A percentile compares a stretch with the other conserved stretches of the same genome.
These are phyloP conservation scores for Oceanites oceanicus DNA, from an alignment of 2,113 vertebrate genomes.

Conservation along the genomic window DNA sequence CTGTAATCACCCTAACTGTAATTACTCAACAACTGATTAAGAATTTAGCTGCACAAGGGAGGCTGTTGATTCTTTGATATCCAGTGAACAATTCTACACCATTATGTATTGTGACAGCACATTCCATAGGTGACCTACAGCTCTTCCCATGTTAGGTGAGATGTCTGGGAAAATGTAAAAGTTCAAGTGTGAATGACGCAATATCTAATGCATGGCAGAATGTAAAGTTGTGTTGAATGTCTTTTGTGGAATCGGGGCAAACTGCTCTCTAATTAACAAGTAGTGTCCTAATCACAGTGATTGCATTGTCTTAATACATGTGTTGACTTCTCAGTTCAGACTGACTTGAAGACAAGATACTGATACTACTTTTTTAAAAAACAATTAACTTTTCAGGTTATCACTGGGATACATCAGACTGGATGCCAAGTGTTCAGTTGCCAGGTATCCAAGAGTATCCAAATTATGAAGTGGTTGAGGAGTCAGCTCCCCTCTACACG, in stretches of 20 bases:
- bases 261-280: background rate
- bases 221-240: background rate
- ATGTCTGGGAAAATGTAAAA: background rate
- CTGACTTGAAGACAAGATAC: background rate
- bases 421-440: slow-evolving; percentile 97
- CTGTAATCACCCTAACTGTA: background rate
- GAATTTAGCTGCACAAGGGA: background rate
- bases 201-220: slow-evolving; percentile 14
- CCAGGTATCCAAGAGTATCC: slow-evolving; percentile 98
- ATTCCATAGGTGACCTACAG: background rate
- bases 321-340: background rate
- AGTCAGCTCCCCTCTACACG: slow-evolving; percentile 86
- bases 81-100: background rate
- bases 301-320: background rate
- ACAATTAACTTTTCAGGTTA: slow-evolving; percentile 80
- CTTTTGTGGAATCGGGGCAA: background rate
- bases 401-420: slow-evolving; percentile 99
- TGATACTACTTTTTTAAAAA: background rate
- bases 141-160: background rate
- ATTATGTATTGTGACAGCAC: background rate
- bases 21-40: background rate
- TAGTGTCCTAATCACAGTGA: background rate
- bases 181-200: background rate
- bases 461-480: slow-evolving; percentile 91
- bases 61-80: background rate